A percentile compares a stretch with the other conserved stretches of the same genome.
These are phyloP conservation scores for Ctenomys sociabilis DNA, from an alignment of 2,113 vertebrate genomes.

Conservation along the genomic window DNA sequence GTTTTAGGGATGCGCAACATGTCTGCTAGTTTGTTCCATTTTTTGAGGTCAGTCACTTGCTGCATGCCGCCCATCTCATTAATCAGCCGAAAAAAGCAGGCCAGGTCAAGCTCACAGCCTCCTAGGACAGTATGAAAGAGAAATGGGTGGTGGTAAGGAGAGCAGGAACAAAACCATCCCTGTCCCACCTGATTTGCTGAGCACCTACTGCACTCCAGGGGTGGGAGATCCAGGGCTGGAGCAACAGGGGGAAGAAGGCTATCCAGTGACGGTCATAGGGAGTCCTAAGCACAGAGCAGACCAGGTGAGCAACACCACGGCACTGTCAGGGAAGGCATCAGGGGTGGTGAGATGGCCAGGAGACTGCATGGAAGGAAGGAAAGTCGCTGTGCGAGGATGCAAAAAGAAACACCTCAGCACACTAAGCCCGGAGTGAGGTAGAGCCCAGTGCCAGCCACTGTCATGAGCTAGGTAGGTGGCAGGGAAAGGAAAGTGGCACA, in stretches of 20 bases:
- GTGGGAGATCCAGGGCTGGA: neutral
- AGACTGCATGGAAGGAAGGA: neutral
- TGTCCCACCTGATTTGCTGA: fast-evolving
- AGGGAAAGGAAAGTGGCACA: fast-evolving
- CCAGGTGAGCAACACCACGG: fast-evolving
- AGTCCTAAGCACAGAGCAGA: too few relatives aligned
- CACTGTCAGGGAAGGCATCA: neutral
- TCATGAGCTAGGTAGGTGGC: fast-evolving
- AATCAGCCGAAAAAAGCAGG: constrained; percentile 98
- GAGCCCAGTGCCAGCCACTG: fast-evolving
- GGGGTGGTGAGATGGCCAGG: too few relatives aligned
- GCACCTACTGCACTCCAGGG: fast-evolving
- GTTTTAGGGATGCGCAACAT: constrained; percentile 97
- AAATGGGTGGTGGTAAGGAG: constrained; percentile 55
- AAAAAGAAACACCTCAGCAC: fast-evolving
- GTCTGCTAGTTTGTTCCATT: constrained; percentile 99
- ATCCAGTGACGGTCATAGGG: fast-evolving
- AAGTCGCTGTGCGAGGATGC: fast-evolving
- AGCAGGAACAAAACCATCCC: fast-evolving
- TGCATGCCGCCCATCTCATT: constrained; percentile 99
- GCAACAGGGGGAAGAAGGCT: fast-evolving
- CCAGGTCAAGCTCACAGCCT: constrained; percentile 99
- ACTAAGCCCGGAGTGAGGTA: fast-evolving
- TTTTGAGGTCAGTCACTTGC: constrained; percentile 99
- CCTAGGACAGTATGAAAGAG: constrained; percentile 78